Evolutionary conservation across 2,113 vertebrate genomes (phyloP).

Genomic region (Polyodon spathula): DNA sequence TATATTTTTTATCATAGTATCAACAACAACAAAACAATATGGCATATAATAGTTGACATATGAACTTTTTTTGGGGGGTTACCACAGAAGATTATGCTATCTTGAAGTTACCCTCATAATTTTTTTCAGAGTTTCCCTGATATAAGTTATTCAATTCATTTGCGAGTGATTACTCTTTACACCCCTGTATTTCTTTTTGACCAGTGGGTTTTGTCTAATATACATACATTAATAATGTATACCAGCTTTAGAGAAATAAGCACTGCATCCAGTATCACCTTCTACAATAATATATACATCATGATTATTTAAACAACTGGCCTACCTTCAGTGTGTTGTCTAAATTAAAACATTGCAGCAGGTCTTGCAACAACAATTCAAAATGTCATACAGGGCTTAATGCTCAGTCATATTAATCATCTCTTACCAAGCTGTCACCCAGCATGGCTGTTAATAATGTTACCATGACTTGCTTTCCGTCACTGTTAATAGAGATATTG

Average conservation of each 20-base stretch:
- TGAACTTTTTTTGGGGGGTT: no score
- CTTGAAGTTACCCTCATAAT: no score
- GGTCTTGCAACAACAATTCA: constrained; percentile 24
- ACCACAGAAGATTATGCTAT: no score
- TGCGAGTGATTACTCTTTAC: constrained; percentile 6
- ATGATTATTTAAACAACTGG: constrained; percentile 36
- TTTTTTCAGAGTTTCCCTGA: no score
- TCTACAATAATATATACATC: constrained; percentile 42
- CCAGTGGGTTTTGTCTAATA: not conserved
- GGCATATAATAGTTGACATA: no score
- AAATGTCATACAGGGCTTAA: constrained; percentile 10
- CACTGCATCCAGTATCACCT: no score
- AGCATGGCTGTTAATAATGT: constrained; percentile 38
- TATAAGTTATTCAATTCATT: constrained; percentile 3
- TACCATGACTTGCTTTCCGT: constrained; percentile 31
- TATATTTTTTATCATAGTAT: not conserved
- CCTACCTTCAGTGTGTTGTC: constrained; percentile 35
- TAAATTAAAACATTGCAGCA: constrained; percentile 27
- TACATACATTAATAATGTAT: not conserved
- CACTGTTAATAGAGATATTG: constrained; percentile 49
- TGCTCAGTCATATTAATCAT: constrained; percentile 25
- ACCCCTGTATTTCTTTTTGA: not conserved
- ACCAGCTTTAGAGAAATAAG: not conserved
- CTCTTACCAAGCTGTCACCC: constrained; percentile 16
- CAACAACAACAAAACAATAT: not conserved